A percentile compares a stretch with the other conserved stretches of the same genome.
phyloP scores from a whole-genome alignment of 2,888 invertebrate species.

The Platynereis dumerilii region DNA sequence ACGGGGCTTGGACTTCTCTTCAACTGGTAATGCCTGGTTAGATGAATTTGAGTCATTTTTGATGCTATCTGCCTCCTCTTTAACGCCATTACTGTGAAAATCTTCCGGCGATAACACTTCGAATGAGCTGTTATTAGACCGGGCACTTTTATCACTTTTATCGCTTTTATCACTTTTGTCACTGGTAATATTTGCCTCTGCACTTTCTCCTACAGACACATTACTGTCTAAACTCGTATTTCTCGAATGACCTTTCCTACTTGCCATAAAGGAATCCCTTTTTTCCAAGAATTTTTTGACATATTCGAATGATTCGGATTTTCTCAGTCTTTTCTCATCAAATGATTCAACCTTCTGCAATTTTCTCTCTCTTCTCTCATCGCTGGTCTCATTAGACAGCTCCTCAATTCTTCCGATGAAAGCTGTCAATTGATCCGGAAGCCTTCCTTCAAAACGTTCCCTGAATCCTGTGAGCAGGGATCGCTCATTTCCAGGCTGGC shows the following conservation, averaged over 20 bases:
- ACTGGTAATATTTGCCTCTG: neutral
- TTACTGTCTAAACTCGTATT: constrained; percentile 19
- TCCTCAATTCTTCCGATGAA: constrained; percentile 21
- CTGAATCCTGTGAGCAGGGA: constrained; percentile 19
- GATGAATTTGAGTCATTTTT: neutral
- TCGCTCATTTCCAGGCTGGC: constrained; percentile 2
- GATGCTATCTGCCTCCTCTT: neutral
- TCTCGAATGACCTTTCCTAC: constrained; percentile 12
- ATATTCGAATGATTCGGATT: constrained; percentile 7
- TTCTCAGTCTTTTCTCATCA: constrained; percentile 5
- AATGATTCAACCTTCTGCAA: constrained; percentile 19
- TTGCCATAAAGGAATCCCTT: constrained; percentile 6
- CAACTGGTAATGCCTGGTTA: neutral
- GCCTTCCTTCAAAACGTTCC: constrained; percentile 13
- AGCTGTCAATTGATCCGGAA: constrained; percentile 17
- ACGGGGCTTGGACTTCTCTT: neutral
- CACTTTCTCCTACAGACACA: neutral
- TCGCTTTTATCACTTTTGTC: neutral
- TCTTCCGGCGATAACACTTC: constrained; percentile 20
- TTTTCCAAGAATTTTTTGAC: constrained; percentile 11
- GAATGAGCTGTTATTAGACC: constrained; percentile 6
- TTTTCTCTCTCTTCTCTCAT: constrained; percentile 15
- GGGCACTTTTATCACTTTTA: neutral
- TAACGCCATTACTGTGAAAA: constrained; percentile 11
- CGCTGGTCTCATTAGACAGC: neutral